Percentiles rank a stretch among this genome's conserved stretches.
These are phyloP conservation scores for Halocaridina rubra DNA, from an alignment of 2,888 invertebrate species.

Conservation along the genomic window DNA sequence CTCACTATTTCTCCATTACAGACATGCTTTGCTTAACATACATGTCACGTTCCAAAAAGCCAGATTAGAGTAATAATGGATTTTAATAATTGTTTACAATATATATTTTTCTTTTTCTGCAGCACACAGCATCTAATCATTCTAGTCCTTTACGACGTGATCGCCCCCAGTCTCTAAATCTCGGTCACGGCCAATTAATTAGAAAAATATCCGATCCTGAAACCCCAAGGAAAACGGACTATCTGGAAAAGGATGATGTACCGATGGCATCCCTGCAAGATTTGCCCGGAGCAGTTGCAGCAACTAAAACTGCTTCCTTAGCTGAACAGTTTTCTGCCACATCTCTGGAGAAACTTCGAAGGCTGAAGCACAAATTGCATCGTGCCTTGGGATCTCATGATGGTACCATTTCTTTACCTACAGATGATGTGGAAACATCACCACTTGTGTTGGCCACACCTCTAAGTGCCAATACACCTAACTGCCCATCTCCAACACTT, in stretches of 20 bases:
- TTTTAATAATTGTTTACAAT: too few relatives aligned
- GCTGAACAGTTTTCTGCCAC: constrained; percentile 53
- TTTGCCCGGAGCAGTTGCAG: constrained; percentile 27
- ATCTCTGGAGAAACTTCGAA: constrained; percentile 53
- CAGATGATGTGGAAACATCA: constrained; percentile 54
- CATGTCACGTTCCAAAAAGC: too few relatives aligned
- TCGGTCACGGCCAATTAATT: background rate
- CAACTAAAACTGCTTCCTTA: constrained; percentile 33
- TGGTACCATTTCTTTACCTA: background rate
- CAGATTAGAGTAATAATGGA: too few relatives aligned
- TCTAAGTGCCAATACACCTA: constrained; percentile 10
- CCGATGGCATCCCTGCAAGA: constrained; percentile 33
- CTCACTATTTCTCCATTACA: too few relatives aligned
- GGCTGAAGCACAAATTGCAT: constrained; percentile 47
- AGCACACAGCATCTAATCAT: constrained; percentile 27
- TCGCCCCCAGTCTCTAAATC: constrained; percentile 54
- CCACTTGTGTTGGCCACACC: constrained; percentile 54
- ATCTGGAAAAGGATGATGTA: background rate
- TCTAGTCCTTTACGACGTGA: constrained; percentile 43
- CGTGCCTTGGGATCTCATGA: constrained; percentile 57
- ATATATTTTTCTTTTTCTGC: background rate
- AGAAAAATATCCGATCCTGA: constrained; percentile 22
- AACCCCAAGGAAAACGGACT: background rate
- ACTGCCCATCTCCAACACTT: background rate
- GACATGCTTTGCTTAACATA: too few relatives aligned